Conservation (phyloP, 2,797 vertebrate genomes). For the Falco biarmicus region DNA sequence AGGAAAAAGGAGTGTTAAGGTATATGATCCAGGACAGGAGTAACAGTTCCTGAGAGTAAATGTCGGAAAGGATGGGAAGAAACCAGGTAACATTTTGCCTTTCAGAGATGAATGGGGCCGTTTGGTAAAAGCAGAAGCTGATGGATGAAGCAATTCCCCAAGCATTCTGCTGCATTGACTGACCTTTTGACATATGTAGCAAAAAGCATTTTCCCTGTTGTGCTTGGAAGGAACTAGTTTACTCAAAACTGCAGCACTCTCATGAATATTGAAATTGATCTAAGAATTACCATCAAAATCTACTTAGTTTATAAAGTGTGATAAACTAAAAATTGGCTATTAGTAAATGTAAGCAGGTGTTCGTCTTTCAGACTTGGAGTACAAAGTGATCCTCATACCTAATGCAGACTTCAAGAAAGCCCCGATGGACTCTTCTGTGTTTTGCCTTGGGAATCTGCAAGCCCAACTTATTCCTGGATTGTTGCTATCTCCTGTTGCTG, state of each 20-base stretch:
- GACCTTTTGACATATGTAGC: neutral
- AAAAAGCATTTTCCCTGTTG: neutral
- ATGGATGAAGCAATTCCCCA: neutral
- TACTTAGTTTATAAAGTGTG: neutral
- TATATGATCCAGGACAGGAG: neutral
- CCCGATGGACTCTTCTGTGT: neutral
- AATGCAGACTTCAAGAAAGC: neutral
- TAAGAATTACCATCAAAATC: neutral
- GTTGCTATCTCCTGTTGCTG: neutral
- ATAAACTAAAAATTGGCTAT: neutral
- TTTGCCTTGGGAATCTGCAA: neutral
- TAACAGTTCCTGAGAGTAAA: neutral
- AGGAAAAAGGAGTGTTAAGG: neutral
- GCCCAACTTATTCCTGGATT: neutral
- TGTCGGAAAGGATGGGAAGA: neutral
- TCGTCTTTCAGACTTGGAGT: neutral
- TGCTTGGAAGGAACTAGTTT: neutral
- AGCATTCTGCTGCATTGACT: neutral
- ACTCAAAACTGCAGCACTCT: neutral
- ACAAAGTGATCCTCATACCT: neutral
- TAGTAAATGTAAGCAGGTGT: neutral
- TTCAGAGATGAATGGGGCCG: neutral
- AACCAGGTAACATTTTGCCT: neutral
- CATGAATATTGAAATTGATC: neutral
- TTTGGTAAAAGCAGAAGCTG: neutral